Percentiles rank a stretch among this genome's conserved stretches.
Evolutionary conservation across 2,797 vertebrate species (phyloP).

Genomic region (Pristis pectinata): DNA sequence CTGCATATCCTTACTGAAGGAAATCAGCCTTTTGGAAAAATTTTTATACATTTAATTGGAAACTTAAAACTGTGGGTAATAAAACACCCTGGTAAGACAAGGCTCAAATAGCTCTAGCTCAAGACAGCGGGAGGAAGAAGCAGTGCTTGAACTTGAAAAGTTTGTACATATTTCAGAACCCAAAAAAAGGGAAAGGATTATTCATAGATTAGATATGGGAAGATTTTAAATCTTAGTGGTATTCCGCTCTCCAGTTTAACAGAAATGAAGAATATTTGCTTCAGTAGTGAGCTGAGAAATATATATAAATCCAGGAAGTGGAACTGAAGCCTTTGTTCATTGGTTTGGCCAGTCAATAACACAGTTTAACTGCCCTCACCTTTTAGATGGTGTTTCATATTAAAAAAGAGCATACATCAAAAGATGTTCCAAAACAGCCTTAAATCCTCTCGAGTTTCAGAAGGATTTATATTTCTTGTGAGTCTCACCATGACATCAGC

Average conservation of each 20-base stretch:
- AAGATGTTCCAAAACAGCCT: background rate
- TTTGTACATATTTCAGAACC: background rate
- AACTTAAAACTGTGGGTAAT: background rate
- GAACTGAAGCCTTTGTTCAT: background rate
- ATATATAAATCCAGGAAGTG: too few species aligned
- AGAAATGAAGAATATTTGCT: background rate
- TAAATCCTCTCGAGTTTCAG: background rate
- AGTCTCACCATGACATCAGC: constrained; percentile 84
- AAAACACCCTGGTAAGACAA: background rate
- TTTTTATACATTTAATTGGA: background rate
- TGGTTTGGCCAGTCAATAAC: background rate
- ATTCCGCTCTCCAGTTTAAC: background rate
- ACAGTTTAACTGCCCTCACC: background rate
- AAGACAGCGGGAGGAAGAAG: background rate
- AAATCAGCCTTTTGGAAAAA: background rate
- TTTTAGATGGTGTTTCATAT: background rate
- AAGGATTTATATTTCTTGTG: background rate
- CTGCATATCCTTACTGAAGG: background rate
- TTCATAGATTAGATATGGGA: background rate
- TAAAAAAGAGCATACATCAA: background rate
- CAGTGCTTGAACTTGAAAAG: background rate
- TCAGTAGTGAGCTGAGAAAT: background rate
- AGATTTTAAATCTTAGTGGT: background rate
- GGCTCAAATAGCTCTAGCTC: background rate
- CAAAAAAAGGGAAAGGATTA: background rate